A percentile compares a stretch with the other conserved stretches of the same genome.
Conservation (phyloP, 2,113 vertebrate genomes). For the Orthochromis malagaraziensis region DNA sequence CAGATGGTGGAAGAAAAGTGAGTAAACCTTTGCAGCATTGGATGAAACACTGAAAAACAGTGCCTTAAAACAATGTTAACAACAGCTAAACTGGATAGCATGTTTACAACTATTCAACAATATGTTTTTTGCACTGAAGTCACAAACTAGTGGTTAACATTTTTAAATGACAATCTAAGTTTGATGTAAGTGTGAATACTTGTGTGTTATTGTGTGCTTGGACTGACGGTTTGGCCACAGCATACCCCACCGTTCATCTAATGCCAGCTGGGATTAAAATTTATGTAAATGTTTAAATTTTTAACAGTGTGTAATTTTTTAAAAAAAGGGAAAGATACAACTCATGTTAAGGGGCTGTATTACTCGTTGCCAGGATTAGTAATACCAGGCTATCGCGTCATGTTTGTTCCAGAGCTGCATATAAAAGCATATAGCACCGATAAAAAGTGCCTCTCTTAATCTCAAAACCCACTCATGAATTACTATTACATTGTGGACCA, state of each 20-base stretch:
- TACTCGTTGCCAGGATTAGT: neutral
- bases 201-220: neutral
- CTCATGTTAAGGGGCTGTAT: conserved; percentile 8
- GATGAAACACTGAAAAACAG: neutral
- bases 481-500: neutral
- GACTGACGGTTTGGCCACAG: neutral
- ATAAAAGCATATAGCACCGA: neutral
- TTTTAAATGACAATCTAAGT: neutral
- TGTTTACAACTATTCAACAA: neutral
- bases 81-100: neutral
- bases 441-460: neutral
- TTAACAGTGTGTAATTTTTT: accelerated
- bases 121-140: neutral
- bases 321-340: neutral
- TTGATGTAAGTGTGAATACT: neutral
- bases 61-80: neutral
- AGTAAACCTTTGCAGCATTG: conserved; percentile 27
- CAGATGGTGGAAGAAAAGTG: conserved; percentile 77
- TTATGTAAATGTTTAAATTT: neutral
- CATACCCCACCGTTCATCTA: neutral
- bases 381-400: neutral
- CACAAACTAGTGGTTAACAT: neutral
- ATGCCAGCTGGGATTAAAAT: neutral
- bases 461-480: neutral
- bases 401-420: neutral